Conservation (phyloP, 2,888 invertebrate species). For the Aphodius sticticus region DNA sequence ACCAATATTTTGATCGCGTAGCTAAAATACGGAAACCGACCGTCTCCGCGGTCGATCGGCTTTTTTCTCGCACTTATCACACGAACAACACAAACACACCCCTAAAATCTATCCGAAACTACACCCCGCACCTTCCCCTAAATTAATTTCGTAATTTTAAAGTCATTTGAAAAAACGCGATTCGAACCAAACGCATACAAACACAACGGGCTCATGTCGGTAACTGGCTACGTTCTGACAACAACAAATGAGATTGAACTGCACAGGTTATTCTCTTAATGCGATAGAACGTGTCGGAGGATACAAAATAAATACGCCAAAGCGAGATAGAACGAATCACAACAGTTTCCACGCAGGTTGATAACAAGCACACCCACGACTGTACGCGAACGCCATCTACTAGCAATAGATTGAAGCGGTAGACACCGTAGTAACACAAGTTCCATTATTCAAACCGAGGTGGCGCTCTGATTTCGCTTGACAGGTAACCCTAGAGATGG, state of each 20-base stretch:
- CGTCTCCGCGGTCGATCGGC: slow-evolving; percentile 39
- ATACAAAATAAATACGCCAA: slow-evolving; percentile 1
- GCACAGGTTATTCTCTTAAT: slow-evolving; percentile 19
- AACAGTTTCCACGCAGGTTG: slow-evolving; percentile 32
- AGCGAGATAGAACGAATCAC: slow-evolving; percentile 12
- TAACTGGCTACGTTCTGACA: slow-evolving; percentile 48
- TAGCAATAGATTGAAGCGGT: neutral
- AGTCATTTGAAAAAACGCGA: slow-evolving; percentile 43
- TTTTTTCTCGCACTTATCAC: slow-evolving; percentile 42
- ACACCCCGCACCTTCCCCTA: neutral
- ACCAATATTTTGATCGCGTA: neutral
- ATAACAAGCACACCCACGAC: slow-evolving; percentile 31
- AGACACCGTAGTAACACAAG: neutral
- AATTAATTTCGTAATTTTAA: slow-evolving; percentile 37
- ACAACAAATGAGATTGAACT: slow-evolving; percentile 45
- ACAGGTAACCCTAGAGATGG: neutral
- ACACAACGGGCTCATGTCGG: slow-evolving; percentile 48
- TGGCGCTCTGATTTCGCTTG: no score
- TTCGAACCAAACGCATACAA: slow-evolving; percentile 51
- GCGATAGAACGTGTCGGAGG: slow-evolving; percentile 15
- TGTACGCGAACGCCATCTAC: slow-evolving; percentile 25
- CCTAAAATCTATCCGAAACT: slow-evolving; percentile 31
- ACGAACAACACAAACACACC: slow-evolving; percentile 36
- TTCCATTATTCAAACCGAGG: no score
- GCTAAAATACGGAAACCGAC: slow-evolving; percentile 10